Base-by-base conservation (phyloP, 2,888 invertebrate species). In the Netelia fuscicornis region DNA sequence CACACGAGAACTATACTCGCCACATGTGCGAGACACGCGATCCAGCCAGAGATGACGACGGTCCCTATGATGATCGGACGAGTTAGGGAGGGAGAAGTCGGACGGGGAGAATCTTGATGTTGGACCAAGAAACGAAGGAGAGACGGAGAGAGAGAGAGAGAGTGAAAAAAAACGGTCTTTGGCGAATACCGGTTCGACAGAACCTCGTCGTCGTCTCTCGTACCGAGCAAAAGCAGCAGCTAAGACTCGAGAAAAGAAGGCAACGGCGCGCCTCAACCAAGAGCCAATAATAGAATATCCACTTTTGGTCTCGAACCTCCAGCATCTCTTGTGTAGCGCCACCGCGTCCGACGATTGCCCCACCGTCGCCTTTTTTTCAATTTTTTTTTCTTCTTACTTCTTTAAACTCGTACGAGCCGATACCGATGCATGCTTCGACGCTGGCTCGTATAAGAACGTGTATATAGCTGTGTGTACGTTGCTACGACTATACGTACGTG, bases 231-330 rank as follows among this genome's bases (percentile, higher is more conserved):
- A 30, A 62, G 70, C 62, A 48, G 30, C 30, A 48, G 48, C 48
- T 48, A 48, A 48, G 48, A 44, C 48, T 20, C 20, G 58, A 58
- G 58, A 56, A 30, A 30, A 58, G 71, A 58, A 25, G 60, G 44
- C 54, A 25, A 5, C 67, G 54, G 52, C 44, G 75, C 64, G 58
- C 75, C 68, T 30, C 30, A 30, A 30, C 30, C 52, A 42, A 54
- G 58, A 81, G 85, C 89, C 88, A 89, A 91, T 91, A 91, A 91
- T 90, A 91, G 90, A 91, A 89, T 82, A 82, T 83, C 90, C 89
- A 86, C 87, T 91, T 91, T 90, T 90, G 91, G 91, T 82, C 82
- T 83, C 85, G 77, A 84, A 87, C 84, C 86, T 85, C 85, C 88
- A 87, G 86, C 86, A 81, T 86, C 78, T 77, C 62, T 8, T 20